phyloP scores from a whole-genome alignment of 2,888 invertebrate species.

The Napeogenes sylphis region DNA sequence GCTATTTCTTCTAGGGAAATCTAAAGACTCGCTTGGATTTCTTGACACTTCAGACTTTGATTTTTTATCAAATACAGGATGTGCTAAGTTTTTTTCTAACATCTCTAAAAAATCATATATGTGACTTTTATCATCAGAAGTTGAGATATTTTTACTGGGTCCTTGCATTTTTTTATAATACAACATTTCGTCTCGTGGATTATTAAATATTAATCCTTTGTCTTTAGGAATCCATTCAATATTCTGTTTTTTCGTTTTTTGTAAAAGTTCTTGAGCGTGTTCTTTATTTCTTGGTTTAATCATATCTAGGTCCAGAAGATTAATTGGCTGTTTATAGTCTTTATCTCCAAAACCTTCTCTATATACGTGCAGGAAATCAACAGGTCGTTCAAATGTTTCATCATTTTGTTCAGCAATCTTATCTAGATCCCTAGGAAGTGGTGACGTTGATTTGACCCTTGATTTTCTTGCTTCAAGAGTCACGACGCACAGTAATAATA shows the following conservation, averaged over 20 bases:
- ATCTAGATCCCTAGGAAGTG: not conserved
- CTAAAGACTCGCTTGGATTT: not conserved
- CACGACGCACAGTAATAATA: not conserved
- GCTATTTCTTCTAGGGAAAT: not conserved
- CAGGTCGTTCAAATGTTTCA: constrained; percentile 25
- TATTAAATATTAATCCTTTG: constrained; percentile 18
- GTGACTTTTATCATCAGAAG: constrained; percentile 6
- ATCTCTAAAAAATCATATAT: constrained; percentile 36
- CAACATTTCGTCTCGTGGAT: constrained; percentile 30
- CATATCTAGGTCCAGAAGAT: constrained; percentile 36
- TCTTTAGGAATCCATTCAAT: constrained; percentile 16
- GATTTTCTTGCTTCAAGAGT: not conserved
- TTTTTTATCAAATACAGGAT: not conserved
- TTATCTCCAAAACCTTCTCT: constrained; percentile 42
- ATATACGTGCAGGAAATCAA: constrained; percentile 49
- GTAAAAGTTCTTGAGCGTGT: constrained; percentile 28
- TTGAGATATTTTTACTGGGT: not conserved
- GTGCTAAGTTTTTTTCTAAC: constrained; percentile 34
- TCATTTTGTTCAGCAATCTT: constrained; percentile 8
- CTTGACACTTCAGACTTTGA: not conserved
- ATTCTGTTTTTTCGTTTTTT: not conserved
- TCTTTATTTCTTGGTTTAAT: constrained; percentile 22
- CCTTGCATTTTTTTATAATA: constrained; percentile 23
- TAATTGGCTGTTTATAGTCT: constrained; percentile 36
- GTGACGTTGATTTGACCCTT: not conserved